Evolutionary conservation across 2,888 invertebrate genomes (phyloP).

Genomic region (Cantharis rufa): DNA sequence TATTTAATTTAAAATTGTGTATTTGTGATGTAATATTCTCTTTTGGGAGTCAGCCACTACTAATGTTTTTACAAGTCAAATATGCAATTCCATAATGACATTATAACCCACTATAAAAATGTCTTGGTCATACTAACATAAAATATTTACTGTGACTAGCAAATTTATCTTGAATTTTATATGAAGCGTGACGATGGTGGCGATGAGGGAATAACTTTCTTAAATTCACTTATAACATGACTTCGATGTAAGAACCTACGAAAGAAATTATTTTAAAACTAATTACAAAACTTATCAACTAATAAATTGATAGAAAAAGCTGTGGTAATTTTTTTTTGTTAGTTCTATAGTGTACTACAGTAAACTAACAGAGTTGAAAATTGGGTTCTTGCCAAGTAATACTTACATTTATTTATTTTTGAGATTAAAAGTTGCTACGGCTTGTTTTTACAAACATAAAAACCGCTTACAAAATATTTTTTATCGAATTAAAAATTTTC

Average conservation of each 20-base stretch:
- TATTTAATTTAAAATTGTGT: too few species aligned
- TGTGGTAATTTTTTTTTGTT: neutral
- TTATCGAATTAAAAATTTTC: neutral
- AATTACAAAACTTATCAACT: neutral
- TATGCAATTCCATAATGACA: neutral
- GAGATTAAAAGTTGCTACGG: neutral
- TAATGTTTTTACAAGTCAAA: neutral
- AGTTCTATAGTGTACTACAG: neutral
- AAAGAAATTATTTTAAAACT: neutral
- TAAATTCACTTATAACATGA: neutral
- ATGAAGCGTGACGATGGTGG: neutral
- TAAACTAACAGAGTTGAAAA: neutral
- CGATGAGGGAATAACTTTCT: neutral
- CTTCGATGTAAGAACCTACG: neutral
- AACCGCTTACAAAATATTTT: neutral
- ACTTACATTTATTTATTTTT: neutral
- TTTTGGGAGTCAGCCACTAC: too few species aligned
- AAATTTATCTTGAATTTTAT: neutral
- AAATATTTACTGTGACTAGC: neutral
- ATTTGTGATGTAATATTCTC: too few species aligned
- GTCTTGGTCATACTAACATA: neutral
- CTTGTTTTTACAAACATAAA: neutral
- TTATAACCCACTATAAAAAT: neutral
- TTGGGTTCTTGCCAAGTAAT: neutral
- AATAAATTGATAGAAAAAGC: neutral